These are phyloP conservation scores for Brachionus rotundiformis DNA, from an alignment of 1,140 invertebrate genomes.

Conservation along the genomic window DNA sequence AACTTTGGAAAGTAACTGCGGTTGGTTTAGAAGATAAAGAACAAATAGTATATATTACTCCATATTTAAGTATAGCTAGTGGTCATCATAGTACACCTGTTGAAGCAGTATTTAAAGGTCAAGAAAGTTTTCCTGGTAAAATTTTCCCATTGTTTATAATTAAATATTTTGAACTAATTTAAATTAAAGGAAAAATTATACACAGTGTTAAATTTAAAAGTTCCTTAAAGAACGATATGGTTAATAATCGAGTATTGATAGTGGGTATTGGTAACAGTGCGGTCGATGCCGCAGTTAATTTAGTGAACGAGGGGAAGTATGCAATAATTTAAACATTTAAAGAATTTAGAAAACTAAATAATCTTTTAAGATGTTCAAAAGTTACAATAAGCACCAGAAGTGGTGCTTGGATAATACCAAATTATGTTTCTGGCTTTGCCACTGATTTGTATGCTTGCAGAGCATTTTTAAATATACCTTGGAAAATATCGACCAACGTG, in stretches of 20 bases:
- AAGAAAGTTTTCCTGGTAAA: constrained; percentile 59
- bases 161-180: constrained; percentile 29
- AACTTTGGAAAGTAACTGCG: constrained; percentile 52
- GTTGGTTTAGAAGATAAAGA: constrained; percentile 53
- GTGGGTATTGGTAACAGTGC: constrained; percentile 63
- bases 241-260: constrained; percentile 58
- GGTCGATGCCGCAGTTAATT: constrained; percentile 59
- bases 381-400: constrained; percentile 60
- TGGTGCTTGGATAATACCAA: constrained; percentile 60
- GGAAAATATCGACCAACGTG: constrained; percentile 55
- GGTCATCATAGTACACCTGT: constrained; percentile 61
- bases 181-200: constrained; percentile 58
- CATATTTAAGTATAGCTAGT: constrained; percentile 58
- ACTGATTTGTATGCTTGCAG: constrained; percentile 60
- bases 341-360: neutral
- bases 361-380: constrained; percentile 55
- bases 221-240: constrained; percentile 56
- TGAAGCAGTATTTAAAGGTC: constrained; percentile 56
- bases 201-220: constrained; percentile 61
- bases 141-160: neutral
- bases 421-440: constrained; percentile 59
- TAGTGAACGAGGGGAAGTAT: constrained; percentile 59
- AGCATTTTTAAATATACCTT: constrained; percentile 57
- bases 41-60: constrained; percentile 45
- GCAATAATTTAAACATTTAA: neutral